phyloP scores from a whole-genome alignment of 2,888 invertebrate species.

The Diploptera punctata region DNA sequence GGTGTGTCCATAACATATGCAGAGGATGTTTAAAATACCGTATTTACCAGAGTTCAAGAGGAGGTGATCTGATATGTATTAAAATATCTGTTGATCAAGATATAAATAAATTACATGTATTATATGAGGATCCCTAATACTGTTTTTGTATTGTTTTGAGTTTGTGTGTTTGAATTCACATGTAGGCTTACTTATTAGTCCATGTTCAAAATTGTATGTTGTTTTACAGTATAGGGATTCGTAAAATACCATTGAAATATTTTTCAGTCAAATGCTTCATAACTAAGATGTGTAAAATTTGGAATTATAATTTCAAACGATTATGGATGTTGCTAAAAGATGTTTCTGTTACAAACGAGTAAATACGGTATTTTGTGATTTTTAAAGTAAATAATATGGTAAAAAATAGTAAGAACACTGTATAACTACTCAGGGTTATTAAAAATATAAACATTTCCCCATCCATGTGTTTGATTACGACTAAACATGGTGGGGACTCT shows the following conservation, averaged over 20 bases:
- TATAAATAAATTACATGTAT: background rate
- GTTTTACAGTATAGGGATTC: background rate
- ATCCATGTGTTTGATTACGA: background rate
- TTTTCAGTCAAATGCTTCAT: background rate
- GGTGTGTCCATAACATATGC: background rate
- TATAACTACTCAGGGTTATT: constrained; percentile 29
- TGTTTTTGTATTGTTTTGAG: background rate
- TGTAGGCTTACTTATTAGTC: background rate
- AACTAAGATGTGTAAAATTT: background rate
- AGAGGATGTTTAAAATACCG: constrained; percentile 2
- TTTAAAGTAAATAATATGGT: background rate
- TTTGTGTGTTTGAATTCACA: background rate
- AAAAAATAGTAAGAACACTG: constrained; percentile 17
- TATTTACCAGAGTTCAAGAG: background rate
- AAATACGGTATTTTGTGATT: constrained; percentile 26
- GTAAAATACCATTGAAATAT: background rate
- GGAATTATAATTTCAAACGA: background rate
- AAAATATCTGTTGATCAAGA: no score
- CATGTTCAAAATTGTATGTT: background rate
- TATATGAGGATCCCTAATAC: background rate
- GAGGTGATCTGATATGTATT: no score
- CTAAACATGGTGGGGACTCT: background rate
- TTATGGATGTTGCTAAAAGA: background rate
- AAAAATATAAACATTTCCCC: background rate
- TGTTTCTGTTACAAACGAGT: constrained; percentile 9